Conservation (phyloP, 2,113 vertebrate species). For the Promerops cafer region DNA sequence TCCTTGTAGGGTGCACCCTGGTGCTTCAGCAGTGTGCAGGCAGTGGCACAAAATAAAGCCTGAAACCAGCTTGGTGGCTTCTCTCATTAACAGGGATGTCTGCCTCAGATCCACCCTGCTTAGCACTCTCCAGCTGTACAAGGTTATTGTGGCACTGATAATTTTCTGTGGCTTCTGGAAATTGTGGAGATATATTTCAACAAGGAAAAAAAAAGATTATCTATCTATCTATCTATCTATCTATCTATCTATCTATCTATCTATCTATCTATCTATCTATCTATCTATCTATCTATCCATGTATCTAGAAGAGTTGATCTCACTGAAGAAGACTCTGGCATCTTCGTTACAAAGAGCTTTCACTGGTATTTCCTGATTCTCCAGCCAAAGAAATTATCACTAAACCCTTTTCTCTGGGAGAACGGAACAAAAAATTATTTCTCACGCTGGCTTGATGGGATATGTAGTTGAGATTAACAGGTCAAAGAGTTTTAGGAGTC, state of each 20-base stretch:
- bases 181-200: conserved; percentile 45
- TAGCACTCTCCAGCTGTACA: conserved; percentile 9
- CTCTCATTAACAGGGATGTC: not conserved
- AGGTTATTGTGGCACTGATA: conserved; percentile 22
- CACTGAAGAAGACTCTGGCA: conserved; percentile 61
- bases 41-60: not conserved
- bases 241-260: not conserved
- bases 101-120: conserved; percentile 32
- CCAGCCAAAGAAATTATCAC: conserved; percentile 62
- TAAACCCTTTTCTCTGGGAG: conserved; percentile 9
- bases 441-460: conserved; percentile 54
- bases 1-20: not conserved
- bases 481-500: conserved; percentile 36
- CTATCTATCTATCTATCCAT: not conserved
- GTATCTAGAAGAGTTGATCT: conserved; percentile 46
- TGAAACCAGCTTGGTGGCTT: not conserved
- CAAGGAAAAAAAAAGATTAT: not conserved
- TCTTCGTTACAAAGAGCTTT: conserved; percentile 63
- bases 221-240: not conserved
- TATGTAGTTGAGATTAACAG: conserved; percentile 31
- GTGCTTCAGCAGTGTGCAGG: not conserved
- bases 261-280: not conserved
- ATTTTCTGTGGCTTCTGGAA: conserved; percentile 56
- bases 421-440: conserved; percentile 39
- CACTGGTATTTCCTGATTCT: conserved; percentile 64